Evolutionary conservation across 2,888 invertebrate species (phyloP).

Genomic region (Agonopterix heracliana): DNA sequence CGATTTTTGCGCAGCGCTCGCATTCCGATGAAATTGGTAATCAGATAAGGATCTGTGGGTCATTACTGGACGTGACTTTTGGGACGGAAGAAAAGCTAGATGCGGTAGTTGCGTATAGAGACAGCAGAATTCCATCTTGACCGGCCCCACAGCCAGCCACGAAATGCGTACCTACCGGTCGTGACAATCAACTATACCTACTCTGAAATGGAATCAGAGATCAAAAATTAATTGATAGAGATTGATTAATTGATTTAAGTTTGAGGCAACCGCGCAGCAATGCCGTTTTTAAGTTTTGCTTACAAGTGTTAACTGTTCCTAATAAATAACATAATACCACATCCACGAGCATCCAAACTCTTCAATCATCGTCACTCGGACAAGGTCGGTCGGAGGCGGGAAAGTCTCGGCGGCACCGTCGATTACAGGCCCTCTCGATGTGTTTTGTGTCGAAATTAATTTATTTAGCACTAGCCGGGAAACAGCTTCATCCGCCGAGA

Average conservation of each 20-base stretch:
- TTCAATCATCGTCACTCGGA: neutral
- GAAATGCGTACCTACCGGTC: too few species aligned
- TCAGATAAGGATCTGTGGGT: slow-evolving; percentile 59
- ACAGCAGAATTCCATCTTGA: neutral
- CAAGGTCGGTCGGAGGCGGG: slow-evolving; percentile 16
- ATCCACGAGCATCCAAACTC: too few species aligned
- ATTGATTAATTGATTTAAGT: too few species aligned
- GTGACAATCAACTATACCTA: too few species aligned
- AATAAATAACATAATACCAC: too few species aligned
- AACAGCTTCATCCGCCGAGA: slow-evolving; percentile 9
- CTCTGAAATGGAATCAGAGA: too few species aligned
- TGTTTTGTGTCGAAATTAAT: slow-evolving; percentile 58
- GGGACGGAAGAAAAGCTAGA: slow-evolving; percentile 17
- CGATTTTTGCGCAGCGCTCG: slow-evolving; percentile 41
- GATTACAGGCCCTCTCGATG: slow-evolving; percentile 42
- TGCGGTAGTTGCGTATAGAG: slow-evolving; percentile 14
- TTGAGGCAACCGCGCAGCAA: too few species aligned
- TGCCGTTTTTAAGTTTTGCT: too few species aligned
- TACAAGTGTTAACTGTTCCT: too few species aligned
- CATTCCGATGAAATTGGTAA: slow-evolving; percentile 71
- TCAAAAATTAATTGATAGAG: too few species aligned
- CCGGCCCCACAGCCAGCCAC: too few species aligned
- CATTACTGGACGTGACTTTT: slow-evolving; percentile 39
- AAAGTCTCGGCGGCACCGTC: slow-evolving; percentile 29
- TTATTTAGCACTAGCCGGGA: slow-evolving; percentile 33